Conservation (phyloP, 2,888 invertebrate species). For the Stenotaenia linearis region DNA sequence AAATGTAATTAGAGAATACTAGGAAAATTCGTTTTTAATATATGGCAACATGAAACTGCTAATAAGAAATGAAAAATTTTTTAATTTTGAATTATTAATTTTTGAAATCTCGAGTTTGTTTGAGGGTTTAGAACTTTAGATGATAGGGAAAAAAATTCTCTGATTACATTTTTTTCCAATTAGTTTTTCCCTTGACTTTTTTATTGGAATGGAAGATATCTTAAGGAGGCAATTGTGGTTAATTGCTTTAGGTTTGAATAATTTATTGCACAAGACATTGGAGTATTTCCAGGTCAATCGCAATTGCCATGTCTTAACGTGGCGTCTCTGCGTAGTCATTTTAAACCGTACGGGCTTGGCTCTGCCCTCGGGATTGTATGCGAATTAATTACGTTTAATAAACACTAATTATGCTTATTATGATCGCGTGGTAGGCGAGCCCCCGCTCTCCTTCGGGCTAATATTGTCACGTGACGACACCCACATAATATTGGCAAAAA, state of each 20-base stretch:
- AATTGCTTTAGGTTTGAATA: constrained; percentile 11
- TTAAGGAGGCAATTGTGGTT: constrained; percentile 1
- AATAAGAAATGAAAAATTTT: not conserved
- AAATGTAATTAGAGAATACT: not conserved
- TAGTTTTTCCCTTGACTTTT: not conserved
- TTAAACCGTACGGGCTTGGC: constrained; percentile 19
- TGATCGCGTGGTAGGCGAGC: constrained; percentile 19
- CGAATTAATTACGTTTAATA: constrained; percentile 19
- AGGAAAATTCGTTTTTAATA: not conserved
- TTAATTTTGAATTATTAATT: not conserved
- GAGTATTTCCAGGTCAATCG: constrained; percentile 10
- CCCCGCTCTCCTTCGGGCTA: constrained; percentile 4
- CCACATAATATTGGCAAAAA: not conserved
- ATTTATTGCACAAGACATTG: constrained; percentile 9
- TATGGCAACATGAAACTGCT: not conserved
- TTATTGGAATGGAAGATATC: not conserved
- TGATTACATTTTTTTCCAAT: not conserved
- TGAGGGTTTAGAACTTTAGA: not conserved
- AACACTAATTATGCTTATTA: constrained; percentile 14
- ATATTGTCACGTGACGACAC: constrained; percentile 6
- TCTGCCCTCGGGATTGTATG: constrained; percentile 19
- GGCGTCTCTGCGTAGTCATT: constrained; percentile 14
- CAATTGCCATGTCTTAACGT: constrained; percentile 14
- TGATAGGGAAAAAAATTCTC: not conserved
- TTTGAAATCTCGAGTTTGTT: not conserved